A percentile compares a stretch with the other conserved stretches of the same genome.
Evolutionary conservation across 1,140 invertebrate species (phyloP).

Genomic region (Drosophila watanabei): DNA sequence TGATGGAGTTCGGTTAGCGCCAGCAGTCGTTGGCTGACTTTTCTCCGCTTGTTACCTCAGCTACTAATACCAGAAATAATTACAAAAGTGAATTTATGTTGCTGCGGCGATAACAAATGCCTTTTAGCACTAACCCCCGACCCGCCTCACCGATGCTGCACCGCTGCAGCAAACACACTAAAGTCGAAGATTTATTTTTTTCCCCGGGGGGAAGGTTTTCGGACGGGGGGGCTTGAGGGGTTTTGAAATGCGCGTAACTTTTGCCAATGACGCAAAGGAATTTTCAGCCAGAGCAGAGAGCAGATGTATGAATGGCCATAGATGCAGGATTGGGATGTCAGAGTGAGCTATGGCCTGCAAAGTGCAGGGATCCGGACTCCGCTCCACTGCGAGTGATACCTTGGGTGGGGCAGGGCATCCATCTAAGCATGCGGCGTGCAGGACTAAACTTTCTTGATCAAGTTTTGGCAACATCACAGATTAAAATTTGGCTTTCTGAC

Average conservation of each 20-base stretch:
- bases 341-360: constrained; percentile 69
- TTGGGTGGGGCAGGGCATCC: constrained; percentile 48
- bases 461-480: constrained; percentile 81
- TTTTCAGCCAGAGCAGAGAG: constrained; percentile 48
- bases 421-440: constrained; percentile 68
- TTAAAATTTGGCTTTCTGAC: constrained; percentile 83
- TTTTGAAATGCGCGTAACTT: constrained; percentile 68
- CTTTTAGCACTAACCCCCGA: constrained; percentile 62
- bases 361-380: constrained; percentile 38
- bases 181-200: constrained; percentile 75
- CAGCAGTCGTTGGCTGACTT: constrained; percentile 66
- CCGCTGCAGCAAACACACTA: constrained; percentile 31
- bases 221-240: neutral
- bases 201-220: constrained; percentile 7
- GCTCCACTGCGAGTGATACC: constrained; percentile 1
- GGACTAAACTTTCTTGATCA: constrained; percentile 77
- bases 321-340: constrained; percentile 36
- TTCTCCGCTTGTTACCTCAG: constrained; percentile 69
- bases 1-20: constrained; percentile 61
- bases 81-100: constrained; percentile 84
- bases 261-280: constrained; percentile 73
- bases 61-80: constrained; percentile 84
- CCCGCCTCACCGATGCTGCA: constrained; percentile 1
- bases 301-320: constrained; percentile 31
- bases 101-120: constrained; percentile 79